These are phyloP conservation scores for Tuberolachnus salignus DNA, from an alignment of 2,888 invertebrate genomes.

Conservation along the genomic window DNA sequence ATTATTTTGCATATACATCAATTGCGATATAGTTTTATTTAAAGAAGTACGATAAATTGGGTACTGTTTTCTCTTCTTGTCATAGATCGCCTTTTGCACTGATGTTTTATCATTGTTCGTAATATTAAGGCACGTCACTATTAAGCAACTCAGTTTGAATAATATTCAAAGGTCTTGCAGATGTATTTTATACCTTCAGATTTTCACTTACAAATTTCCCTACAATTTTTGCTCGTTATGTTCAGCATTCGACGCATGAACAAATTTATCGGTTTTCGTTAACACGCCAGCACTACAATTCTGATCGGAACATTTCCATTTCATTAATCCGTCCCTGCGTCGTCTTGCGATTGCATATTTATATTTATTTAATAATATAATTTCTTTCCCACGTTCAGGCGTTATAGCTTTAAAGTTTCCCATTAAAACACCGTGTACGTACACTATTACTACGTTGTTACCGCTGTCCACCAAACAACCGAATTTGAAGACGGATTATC, in stretches of 20 bases:
- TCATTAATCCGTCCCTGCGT: not conserved
- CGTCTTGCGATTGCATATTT: not conserved
- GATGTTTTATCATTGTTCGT: not conserved
- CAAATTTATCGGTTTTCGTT: not conserved
- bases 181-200: not conserved
- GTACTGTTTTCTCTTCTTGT: not conserved
- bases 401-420: not conserved
- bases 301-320: not conserved
- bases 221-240: not conserved
- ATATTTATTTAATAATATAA: not conserved
- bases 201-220: not conserved
- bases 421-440: too few species aligned
- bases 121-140: not conserved
- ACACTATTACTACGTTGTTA: not conserved
- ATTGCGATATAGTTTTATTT: too few species aligned
- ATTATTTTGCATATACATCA: too few species aligned
- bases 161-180: not conserved
- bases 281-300: not conserved
- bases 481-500: not conserved
- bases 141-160: not conserved
- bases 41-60: too few species aligned
- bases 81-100: not conserved
- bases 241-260: not conserved
- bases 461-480: not conserved
- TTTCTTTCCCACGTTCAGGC: not conserved